Evolutionary conservation across 2,113 vertebrate genomes (phyloP), one percentile per base, ranked within the genome.

Genomic region (Cynoglossus semilaevis): DNA sequence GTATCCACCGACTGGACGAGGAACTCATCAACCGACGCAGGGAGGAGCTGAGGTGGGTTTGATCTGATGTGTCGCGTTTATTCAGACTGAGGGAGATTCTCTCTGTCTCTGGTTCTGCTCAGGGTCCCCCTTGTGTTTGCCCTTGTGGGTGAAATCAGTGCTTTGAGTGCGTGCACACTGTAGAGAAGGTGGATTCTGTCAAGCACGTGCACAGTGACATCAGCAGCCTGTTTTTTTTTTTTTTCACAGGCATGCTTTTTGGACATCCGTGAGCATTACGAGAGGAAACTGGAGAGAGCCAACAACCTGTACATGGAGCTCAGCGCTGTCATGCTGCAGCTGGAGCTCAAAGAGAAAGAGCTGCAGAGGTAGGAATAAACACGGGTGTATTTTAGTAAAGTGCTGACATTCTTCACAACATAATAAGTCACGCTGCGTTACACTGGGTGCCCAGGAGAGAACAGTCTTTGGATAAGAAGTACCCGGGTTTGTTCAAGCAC

Each of bases 281-380:
- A 98, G 83, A 88, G 96, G 65, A 98, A 98, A 51, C 88, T 98
- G 77, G 96, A 98, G 65, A 82, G 96, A 15, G 96, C 96, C 63
- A 98, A 98, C 87, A 98, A 97, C 81, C 91, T 98, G 8, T 98
- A 98, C 84, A 96, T 98, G 96, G 96, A 98, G 78, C 94, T 98
- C 1, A 98, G 94, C 0, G 94, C 96, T 0, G 94, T 98, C 10
- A 98, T 98, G 96, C 76, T 98, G 72, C 96, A 98, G 86, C 91
- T 98, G 80, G 96, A 98, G 85, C 93, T 98, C 15, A 98, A 98
- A 79, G 96, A 98, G 81, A 93, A 94, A 71, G 96, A 98, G 82
- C 74, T 98, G 74, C 94, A 97, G 73, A 93, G 92, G 96, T 92
- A 81, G 15, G 11, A 41, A 48, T 37, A 8, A 60, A 51, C 9